Percentiles rank a stretch among this genome's conserved stretches.
Conservation (phyloP, 2,113 vertebrate species). For the Phalacrocorax brasilianus region DNA sequence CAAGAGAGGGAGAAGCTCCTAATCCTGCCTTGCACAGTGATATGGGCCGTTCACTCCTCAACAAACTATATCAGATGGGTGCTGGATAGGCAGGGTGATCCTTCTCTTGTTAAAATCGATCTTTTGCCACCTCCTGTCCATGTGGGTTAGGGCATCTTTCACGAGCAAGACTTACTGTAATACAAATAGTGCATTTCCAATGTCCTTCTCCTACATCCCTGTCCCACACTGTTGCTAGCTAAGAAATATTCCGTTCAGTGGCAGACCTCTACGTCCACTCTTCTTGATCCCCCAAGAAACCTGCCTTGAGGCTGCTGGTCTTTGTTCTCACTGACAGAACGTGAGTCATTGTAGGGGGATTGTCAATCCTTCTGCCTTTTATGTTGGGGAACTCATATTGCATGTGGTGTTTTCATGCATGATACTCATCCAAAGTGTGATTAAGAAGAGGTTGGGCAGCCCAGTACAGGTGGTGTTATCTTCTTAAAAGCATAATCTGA, state of each 20-base stretch:
- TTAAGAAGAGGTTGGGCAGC: background rate
- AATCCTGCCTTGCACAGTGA: background rate
- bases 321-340: accelerated
- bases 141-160: no score
- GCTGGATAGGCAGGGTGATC: background rate
- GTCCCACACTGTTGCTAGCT: background rate
- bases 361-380: background rate
- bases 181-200: background rate
- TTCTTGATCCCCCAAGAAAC: background rate
- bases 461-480: background rate
- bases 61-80: background rate
- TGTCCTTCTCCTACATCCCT: background rate
- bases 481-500: background rate
- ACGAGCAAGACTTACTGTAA: accelerated
- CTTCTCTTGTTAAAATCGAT: background rate
- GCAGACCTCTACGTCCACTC: accelerated
- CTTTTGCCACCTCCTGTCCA: background rate
- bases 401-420: background rate
- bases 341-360: background rate
- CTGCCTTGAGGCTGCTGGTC: background rate
- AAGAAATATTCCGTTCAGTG: background rate
- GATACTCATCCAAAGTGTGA: background rate
- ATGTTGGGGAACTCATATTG: background rate
- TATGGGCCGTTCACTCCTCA: background rate
- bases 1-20: background rate